Conservation (phyloP, 2,888 invertebrate genomes). For the Eumacrocentrus americanus region DNA sequence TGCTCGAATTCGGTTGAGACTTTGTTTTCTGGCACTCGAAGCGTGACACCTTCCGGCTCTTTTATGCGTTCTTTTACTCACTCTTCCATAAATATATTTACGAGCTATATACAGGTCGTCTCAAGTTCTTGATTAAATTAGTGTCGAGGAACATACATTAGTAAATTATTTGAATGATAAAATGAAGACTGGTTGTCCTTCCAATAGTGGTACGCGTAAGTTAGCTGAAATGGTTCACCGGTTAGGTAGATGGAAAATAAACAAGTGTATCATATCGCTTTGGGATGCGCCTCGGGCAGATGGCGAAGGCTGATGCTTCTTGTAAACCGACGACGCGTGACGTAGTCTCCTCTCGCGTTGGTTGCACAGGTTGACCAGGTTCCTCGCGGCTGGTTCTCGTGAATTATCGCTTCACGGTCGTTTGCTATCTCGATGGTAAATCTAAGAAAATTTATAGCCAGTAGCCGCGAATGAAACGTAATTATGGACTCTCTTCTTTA, state of each 20-base stretch:
- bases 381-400: slow-evolving; percentile 32
- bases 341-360: slow-evolving; percentile 8
- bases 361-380: slow-evolving; percentile 26
- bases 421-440: slow-evolving; percentile 47
- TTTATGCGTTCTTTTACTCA: slow-evolving; percentile 39
- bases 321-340: slow-evolving; percentile 41
- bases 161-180: too few relatives aligned
- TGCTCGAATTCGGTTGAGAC: slow-evolving; percentile 29
- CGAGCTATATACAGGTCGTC: too few relatives aligned
- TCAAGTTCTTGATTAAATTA: too few relatives aligned
- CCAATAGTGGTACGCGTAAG: too few relatives aligned
- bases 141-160: too few relatives aligned
- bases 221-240: too few relatives aligned
- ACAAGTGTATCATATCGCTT: slow-evolving; percentile 22
- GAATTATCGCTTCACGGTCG: slow-evolving; percentile 48
- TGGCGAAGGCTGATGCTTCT: slow-evolving; percentile 43
- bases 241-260: slow-evolving; percentile 1
- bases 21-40: slow-evolving; percentile 43
- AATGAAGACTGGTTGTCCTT: too few relatives aligned
- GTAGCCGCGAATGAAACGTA: slow-evolving; percentile 51
- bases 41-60: slow-evolving; percentile 45
- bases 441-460: slow-evolving; percentile 52
- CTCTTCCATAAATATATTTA: neutral
- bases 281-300: slow-evolving; percentile 34
- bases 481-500: slow-evolving; percentile 42